phyloP scores from a whole-genome alignment of 2,888 invertebrate species.

The Folsomia candida region DNA sequence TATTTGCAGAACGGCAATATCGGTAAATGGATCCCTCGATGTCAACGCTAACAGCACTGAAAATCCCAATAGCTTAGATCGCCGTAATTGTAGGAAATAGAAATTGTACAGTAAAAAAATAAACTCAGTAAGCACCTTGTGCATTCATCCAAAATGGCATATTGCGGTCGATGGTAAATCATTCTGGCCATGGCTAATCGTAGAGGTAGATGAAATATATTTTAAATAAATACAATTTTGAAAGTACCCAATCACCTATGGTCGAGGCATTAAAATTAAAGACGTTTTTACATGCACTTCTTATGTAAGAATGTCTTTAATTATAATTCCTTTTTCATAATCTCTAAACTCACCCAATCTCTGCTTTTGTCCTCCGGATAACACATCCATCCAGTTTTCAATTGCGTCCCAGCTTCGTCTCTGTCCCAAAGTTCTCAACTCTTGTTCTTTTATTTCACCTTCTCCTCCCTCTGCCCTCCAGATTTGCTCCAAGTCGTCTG shows the following conservation, averaged over 20 bases:
- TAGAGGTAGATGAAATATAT: no score
- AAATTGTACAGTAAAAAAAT: neutral
- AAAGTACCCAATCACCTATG: no score
- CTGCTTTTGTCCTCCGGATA: slow-evolving; percentile 98
- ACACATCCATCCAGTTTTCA: slow-evolving; percentile 97
- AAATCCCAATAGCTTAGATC: neutral
- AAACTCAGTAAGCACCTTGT: slow-evolving; percentile 61
- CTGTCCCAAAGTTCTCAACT: slow-evolving; percentile 23
- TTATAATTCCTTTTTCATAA: no score
- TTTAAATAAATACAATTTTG: no score
- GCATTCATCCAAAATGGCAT: slow-evolving; percentile 98
- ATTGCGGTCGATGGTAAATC: slow-evolving; percentile 96
- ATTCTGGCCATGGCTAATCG: slow-evolving; percentile 95
- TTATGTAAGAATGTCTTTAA: no score
- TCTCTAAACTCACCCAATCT: no score
- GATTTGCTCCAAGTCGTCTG: slow-evolving; percentile 2
- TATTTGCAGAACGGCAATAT: slow-evolving; percentile 79
- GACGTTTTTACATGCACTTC: no score
- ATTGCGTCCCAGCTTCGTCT: slow-evolving; percentile 73
- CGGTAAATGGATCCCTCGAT: slow-evolving; percentile 97
- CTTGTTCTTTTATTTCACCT: slow-evolving; percentile 5
- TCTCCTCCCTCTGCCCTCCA: slow-evolving; percentile 2
- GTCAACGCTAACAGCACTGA: slow-evolving; percentile 70
- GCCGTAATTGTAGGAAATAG: neutral
- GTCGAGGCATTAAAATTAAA: no score